phyloP scores from a whole-genome alignment of 2,797 vertebrate genomes.

The Rhynchonycteris naso region DNA sequence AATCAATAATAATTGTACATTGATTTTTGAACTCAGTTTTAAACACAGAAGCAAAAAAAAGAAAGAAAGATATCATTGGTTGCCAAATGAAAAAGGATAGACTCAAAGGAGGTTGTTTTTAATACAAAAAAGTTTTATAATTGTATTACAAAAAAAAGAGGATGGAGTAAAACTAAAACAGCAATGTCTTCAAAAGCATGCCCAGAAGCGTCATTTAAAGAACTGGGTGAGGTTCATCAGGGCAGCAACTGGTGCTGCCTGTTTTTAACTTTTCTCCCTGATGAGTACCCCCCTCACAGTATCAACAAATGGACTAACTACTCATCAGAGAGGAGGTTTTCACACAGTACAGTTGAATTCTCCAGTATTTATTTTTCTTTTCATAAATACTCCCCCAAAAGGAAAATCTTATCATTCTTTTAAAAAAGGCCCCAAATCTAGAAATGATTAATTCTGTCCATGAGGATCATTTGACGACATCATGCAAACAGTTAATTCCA shows the following conservation, averaged over 20 bases:
- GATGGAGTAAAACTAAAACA: conserved; percentile 70
- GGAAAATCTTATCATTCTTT: conserved; percentile 49
- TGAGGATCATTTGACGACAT: not conserved
- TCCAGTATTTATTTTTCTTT: conserved; percentile 62
- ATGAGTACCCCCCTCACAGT: conserved; percentile 56
- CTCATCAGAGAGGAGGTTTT: conserved; percentile 56
- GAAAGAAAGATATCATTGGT: conserved; percentile 2
- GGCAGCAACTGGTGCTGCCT: conserved; percentile 58
- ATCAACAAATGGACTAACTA: conserved; percentile 75
- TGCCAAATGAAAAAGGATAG: conserved; percentile 41
- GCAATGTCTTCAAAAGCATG: conserved; percentile 45
- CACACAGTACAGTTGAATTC: conserved; percentile 56
- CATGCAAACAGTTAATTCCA: not conserved
- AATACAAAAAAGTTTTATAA: conserved; percentile 56
- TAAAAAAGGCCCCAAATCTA: not conserved
- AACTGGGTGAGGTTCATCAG: conserved; percentile 72
- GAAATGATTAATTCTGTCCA: conserved; percentile 42
- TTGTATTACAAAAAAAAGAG: conserved; percentile 60
- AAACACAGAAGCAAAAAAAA: conserved; percentile 3
- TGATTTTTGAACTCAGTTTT: conserved; percentile 59
- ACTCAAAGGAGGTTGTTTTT: conserved; percentile 8
- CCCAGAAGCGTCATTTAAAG: conserved; percentile 70
- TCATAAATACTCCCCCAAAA: conserved; percentile 29
- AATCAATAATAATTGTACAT: conserved; percentile 16
- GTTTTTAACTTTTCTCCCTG: conserved; percentile 76